Evolutionary conservation across 37 sponge, comb jelly and placozoan species (phyloP).

Genomic region (Halichondria panicea): DNA sequence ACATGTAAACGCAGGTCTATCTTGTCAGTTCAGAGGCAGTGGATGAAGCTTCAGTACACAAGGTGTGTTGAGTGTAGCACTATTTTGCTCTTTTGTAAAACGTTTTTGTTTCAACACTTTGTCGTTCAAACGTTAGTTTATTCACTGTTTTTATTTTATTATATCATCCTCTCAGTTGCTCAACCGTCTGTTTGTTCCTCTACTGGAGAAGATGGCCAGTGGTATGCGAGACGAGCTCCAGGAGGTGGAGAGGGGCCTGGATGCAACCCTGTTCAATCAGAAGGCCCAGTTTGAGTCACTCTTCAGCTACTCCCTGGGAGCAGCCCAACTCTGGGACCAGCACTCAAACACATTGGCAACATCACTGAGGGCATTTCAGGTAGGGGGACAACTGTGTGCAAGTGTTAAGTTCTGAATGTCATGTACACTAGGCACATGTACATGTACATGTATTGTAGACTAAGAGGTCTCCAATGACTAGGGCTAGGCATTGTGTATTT

Average conservation of each 20-base stretch:
- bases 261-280: slow-evolving; percentile 29
- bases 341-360: slow-evolving; percentile 27
- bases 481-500: too few species aligned
- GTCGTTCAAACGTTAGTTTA: too few species aligned
- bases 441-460: too few species aligned
- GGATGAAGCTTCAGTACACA: not conserved
- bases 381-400: not conserved
- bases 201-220: slow-evolving; percentile 36
- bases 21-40: not conserved
- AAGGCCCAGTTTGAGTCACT: slow-evolving; percentile 39
- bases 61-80: not conserved
- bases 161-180: slow-evolving; percentile 49
- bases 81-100: too few species aligned
- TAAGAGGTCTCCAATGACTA: too few species aligned
- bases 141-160: too few species aligned
- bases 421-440: too few species aligned
- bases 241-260: slow-evolving; percentile 36
- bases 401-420: not conserved
- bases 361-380: slow-evolving; percentile 12
- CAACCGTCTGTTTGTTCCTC: slow-evolving; percentile 57
- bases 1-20: not conserved
- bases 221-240: slow-evolving; percentile 18
- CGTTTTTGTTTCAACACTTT: too few species aligned
- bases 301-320: slow-evolving; percentile 71
- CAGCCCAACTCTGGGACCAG: slow-evolving; percentile 70